Percentiles rank a stretch among this genome's conserved stretches.
These are phyloP conservation scores for Zaprionus davidi DNA, from an alignment of 1,140 invertebrate species.

Conservation along the genomic window DNA sequence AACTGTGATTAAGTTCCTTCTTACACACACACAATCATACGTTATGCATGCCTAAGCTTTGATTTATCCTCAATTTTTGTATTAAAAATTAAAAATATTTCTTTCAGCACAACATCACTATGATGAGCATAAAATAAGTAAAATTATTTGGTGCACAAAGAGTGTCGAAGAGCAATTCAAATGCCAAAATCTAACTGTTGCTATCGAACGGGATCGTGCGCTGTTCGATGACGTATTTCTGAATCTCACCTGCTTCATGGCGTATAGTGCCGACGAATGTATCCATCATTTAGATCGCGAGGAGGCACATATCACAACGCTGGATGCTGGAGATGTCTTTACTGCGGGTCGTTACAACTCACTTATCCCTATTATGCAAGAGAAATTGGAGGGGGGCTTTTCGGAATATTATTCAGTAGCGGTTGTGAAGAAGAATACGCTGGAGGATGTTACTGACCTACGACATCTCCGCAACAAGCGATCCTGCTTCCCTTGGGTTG, in stretches of 20 bases:
- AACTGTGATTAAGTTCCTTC: neutral
- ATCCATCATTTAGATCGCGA: slow-evolving; percentile 91
- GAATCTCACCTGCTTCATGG: slow-evolving; percentile 88
- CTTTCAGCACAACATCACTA: slow-evolving; percentile 74
- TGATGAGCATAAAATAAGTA: slow-evolving; percentile 61
- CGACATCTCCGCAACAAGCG: slow-evolving; percentile 89
- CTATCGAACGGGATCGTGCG: slow-evolving; percentile 87
- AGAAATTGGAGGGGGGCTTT: slow-evolving; percentile 86
- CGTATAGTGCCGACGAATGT: slow-evolving; percentile 92
- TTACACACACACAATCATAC: neutral
- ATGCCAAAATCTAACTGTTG: slow-evolving; percentile 89
- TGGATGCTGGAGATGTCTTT: slow-evolving; percentile 97
- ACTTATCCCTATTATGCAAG: slow-evolving; percentile 94
- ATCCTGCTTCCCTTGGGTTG: slow-evolving; percentile 96
- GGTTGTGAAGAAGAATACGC: slow-evolving; percentile 89
- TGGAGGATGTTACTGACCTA: slow-evolving; percentile 87
- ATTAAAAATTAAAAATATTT: neutral
- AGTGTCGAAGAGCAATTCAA: slow-evolving; percentile 90
- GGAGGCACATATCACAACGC: slow-evolving; percentile 92
- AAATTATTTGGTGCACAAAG: slow-evolving; percentile 90
- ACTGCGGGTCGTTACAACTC: slow-evolving; percentile 96
- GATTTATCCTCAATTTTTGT: neutral
- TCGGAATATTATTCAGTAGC: slow-evolving; percentile 93
- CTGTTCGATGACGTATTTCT: slow-evolving; percentile 88
- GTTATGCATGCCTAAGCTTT: neutral